Percentiles rank a stretch among this genome's conserved stretches.
These are phyloP conservation scores for Parnassius mnemosyne DNA, from an alignment of 2,888 invertebrate species.

Conservation along the genomic window DNA sequence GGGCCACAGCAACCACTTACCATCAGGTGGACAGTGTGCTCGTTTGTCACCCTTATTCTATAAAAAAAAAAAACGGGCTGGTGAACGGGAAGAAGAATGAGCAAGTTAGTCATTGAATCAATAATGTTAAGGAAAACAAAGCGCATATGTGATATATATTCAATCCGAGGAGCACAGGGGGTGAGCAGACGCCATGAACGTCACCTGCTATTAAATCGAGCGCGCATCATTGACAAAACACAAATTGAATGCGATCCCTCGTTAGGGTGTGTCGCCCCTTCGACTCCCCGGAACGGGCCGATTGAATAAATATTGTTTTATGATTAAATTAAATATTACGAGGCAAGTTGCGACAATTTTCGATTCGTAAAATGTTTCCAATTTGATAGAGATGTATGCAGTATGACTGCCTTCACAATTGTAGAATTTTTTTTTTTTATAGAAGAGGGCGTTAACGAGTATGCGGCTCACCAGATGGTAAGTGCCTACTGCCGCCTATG, in stretches of 20 bases:
- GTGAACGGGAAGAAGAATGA: too few relatives aligned
- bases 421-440: too few relatives aligned
- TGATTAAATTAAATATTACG: constrained; percentile 29
- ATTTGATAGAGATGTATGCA: too few relatives aligned
- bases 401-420: too few relatives aligned
- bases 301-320: constrained; percentile 51
- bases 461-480: too few relatives aligned
- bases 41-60: too few relatives aligned
- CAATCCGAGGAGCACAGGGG: constrained; percentile 17
- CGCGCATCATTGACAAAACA: constrained; percentile 67
- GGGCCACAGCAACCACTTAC: too few relatives aligned
- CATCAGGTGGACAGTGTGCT: too few relatives aligned
- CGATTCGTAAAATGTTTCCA: neutral
- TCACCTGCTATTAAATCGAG: constrained; percentile 75
- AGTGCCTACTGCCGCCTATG: too few relatives aligned
- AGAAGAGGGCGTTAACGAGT: too few relatives aligned
- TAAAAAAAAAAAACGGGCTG: too few relatives aligned
- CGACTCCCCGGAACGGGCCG: constrained; percentile 28
- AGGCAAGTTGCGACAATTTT: constrained; percentile 21
- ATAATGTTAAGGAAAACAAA: neutral
- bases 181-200: constrained; percentile 40
- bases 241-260: constrained; percentile 58
- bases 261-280: constrained; percentile 37
- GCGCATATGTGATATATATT: constrained; percentile 10
- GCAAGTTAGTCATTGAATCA: neutral